Evolutionary conservation across 2,888 invertebrate genomes (phyloP), one percentile per base, ranked within the genome.

Genomic region (Caenorhabditis japonica): DNA sequence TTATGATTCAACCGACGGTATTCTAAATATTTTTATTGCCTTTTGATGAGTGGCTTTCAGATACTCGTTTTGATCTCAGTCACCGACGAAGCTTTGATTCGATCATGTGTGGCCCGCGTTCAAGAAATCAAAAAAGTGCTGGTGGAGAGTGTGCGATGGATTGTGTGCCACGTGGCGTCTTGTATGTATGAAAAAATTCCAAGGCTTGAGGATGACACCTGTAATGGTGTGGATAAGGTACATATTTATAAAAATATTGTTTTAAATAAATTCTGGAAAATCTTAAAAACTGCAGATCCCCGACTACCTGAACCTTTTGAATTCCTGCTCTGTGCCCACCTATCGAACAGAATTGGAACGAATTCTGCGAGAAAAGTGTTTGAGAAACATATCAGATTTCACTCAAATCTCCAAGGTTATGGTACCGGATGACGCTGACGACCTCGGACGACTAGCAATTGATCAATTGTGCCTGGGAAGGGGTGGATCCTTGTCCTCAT

Each of bases 391-490:
- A 56, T n/a, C 59, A 43, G 15, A 59, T 41, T 19, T 47, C 3
- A 21, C 51, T 10, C 21, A 33, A 21, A 44, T 77, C 19, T 49
- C 39, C 10, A 72, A 80, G 53, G 56, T 79, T 25, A 72, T 82
- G 73, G 25, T 81, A 10, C 53, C 80, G 10, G 81, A 80, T 34
- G 71, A 79, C 47, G 76, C 73, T 0, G 82, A 83, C 33, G 53
- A 44, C 17, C 61, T 83, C 8, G 81, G 79, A 36, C 64, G 80
- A 19, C 33, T 69, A 10, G 58, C 79, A 8, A 27, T 82, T 2
- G 64, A 79, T 34, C 78, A 81, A 30, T 30, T 83, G 30, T 82
- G 83, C 59, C 61, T 83, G 15, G 83, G 81, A 30, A 53, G 83
- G 72, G 81, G 72, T 12, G 72, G 72, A 2, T 51, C 64, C 2